phyloP scores from a whole-genome alignment of 2,888 invertebrate species.

The Globia sparganii region DNA sequence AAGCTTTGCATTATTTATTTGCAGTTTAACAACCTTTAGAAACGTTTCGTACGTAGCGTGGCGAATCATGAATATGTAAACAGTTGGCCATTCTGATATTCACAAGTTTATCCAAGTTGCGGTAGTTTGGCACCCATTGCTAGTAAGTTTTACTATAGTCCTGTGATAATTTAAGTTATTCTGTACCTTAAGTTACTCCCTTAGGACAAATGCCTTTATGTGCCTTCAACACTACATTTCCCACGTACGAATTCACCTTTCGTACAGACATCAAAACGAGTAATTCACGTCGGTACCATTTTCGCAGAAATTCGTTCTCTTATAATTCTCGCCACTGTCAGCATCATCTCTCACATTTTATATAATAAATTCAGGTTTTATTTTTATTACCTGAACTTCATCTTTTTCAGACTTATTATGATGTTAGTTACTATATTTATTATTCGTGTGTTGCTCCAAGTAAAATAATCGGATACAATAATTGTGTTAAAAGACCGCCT shows the following conservation, averaged over 20 bases:
- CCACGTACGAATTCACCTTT: constrained; percentile 1
- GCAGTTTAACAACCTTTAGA: constrained; percentile 16
- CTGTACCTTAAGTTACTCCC: not conserved
- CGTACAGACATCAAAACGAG: constrained; percentile 2
- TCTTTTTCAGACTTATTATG: constrained; percentile 18
- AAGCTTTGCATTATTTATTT: constrained; percentile 23
- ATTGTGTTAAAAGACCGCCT: constrained; percentile 53
- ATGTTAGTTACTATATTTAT: constrained; percentile 32
- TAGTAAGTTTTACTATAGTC: constrained; percentile 14
- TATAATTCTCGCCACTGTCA: constrained; percentile 35
- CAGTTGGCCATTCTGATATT: constrained; percentile 45
- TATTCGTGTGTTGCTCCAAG: constrained; percentile 22
- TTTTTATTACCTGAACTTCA: constrained; percentile 28
- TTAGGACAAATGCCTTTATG: constrained; percentile 3
- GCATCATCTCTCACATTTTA: constrained; percentile 49
- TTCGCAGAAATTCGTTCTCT: constrained; percentile 40
- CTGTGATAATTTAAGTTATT: constrained; percentile 22
- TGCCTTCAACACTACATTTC: not conserved
- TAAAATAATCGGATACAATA: constrained; percentile 48
- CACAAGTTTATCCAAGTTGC: constrained; percentile 42
- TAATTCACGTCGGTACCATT: constrained; percentile 20
- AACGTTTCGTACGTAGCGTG: constrained; percentile 7
- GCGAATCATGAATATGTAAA: constrained; percentile 46
- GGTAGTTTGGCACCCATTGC: constrained; percentile 38
- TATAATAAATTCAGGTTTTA: constrained; percentile 40